Evolutionary conservation across 1,140 invertebrate species (phyloP), one percentile per base, ranked within the genome.

Genomic region (Brachionus asplanchnoidis): DNA sequence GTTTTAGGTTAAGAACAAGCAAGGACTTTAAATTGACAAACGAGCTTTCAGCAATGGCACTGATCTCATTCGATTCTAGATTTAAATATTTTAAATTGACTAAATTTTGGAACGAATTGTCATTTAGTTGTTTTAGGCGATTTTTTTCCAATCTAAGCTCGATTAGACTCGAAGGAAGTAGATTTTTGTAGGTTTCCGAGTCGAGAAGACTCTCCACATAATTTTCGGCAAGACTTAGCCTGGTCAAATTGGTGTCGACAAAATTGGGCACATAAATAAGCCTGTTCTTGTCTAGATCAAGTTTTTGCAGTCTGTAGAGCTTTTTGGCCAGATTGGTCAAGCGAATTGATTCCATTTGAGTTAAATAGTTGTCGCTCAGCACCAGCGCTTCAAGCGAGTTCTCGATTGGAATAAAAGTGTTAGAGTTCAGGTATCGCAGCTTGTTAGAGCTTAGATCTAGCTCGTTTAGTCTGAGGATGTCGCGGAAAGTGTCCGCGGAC

Each of bases 21-120:
- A 82, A 68, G n/a, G 56, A 40, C 20, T 42, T 82, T 23, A 82
- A 23, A 82, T 82, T 82, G 26, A 3, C n/a, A 46, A 82, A 82
- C 5, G 79, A 82, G 26, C 40, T 17, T 17, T 82, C 79, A 8
- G 79, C 79, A 65, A 82, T 82, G n/a, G 79, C 79, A 40, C 53
- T 65, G 14, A 82, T 82, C 32, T 82, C 32, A 82, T 82, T 82
- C 20, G 53, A 46, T 65, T 68, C 79, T 1, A 82, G 17, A 82
- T 82, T 68, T 42, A 82, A 68, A 60, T 26, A 65, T 82, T 82
- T 46, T 65, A 82, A 68, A 60, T 82, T 82, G 20, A 82, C 12
- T 40, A 82, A 82, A 82, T 82, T 60, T 65, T 82, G 50, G 42
- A 82, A 68, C 28, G 79, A 82, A 68, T 68, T 82, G n/a, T 82